phyloP scores from a whole-genome alignment of 2,113 vertebrate species.

The Leiothrix lutea region DNA sequence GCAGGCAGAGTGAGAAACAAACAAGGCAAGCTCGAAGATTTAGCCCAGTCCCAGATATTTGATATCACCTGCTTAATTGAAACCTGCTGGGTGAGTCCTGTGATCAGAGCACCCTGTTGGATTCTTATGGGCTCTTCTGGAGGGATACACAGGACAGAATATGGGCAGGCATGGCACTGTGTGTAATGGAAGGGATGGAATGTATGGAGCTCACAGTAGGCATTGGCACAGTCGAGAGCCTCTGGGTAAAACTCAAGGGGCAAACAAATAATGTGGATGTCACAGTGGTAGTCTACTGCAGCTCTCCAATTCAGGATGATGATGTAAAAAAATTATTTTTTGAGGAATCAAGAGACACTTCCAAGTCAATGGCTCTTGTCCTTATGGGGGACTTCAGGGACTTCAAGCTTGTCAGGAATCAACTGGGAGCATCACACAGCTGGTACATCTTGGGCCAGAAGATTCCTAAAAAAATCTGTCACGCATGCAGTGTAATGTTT shows the following conservation, averaged over 20 bases:
- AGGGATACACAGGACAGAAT: not conserved
- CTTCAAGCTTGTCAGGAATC: not conserved
- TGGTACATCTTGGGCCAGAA: not conserved
- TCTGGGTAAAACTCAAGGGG: not conserved
- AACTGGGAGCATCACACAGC: not conserved
- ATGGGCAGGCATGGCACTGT: not conserved
- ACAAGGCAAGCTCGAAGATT: fast-evolving
- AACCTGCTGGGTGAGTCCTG: not conserved
- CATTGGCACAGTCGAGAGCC: not conserved
- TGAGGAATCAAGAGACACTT: fast-evolving
- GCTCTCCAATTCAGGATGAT: not conserved
- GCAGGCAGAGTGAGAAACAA: not conserved
- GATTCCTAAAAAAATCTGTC: not conserved
- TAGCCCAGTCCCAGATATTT: not conserved
- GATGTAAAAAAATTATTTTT: not conserved
- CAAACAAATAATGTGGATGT: not conserved
- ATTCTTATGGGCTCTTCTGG: not conserved
- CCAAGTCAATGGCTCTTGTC: not conserved
- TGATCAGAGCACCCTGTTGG: not conserved
- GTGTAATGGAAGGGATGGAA: no score
- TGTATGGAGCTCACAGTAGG: not conserved
- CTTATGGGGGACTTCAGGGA: fast-evolving
- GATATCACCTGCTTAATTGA: not conserved
- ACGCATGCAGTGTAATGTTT: not conserved
- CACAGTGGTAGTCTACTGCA: not conserved